phyloP scores from a whole-genome alignment of 2,888 invertebrate species.

The Cerceris rybyensis region DNA sequence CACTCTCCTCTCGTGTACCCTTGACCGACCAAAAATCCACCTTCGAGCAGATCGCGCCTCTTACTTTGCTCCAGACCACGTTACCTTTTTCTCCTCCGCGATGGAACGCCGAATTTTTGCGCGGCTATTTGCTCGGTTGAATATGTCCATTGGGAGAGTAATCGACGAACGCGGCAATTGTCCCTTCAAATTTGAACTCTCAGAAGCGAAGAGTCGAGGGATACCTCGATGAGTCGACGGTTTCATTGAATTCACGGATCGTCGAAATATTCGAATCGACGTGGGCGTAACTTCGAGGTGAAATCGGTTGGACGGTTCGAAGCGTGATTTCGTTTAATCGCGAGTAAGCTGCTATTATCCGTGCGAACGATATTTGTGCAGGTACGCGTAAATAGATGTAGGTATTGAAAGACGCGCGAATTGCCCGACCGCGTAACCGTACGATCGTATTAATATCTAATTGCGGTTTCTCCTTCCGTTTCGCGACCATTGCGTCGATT shows the following conservation, averaged over 20 bases:
- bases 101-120: no score
- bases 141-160: no score
- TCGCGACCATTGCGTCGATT: slow-evolving; percentile 5
- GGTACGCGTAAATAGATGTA: not conserved
- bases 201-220: slow-evolving; percentile 1
- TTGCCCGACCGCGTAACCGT: slow-evolving; percentile 15
- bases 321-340: slow-evolving; percentile 14
- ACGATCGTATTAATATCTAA: slow-evolving; percentile 38
- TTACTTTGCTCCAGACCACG: not conserved
- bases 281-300: slow-evolving; percentile 57
- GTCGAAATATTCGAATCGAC: slow-evolving; percentile 47
- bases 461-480: slow-evolving; percentile 28
- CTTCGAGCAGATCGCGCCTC: not conserved
- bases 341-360: slow-evolving; percentile 42
- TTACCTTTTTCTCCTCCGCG: no score
- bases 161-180: no score
- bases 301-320: slow-evolving; percentile 31
- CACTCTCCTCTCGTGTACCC: slow-evolving; percentile 11
- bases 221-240: not conserved
- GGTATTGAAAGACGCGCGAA: not conserved
- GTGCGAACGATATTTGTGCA: slow-evolving; percentile 16
- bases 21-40: slow-evolving; percentile 36
- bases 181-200: no score
- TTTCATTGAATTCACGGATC: slow-evolving; percentile 43
- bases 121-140: no score